These are phyloP conservation scores for Perca fluviatilis DNA, from an alignment of 2,113 vertebrate species.

Conservation along the genomic window DNA sequence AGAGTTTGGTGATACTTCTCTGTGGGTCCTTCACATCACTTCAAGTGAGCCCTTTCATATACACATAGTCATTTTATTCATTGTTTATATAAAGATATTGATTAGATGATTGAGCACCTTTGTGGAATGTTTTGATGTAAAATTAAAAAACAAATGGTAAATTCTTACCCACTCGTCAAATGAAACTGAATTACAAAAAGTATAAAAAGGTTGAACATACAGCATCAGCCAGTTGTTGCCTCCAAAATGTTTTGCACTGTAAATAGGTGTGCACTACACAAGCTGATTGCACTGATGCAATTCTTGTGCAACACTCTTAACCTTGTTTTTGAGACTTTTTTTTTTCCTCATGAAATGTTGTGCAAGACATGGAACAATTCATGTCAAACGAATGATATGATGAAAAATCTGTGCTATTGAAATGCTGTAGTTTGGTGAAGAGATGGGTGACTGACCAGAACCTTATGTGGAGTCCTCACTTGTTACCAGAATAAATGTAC, in stretches of 20 bases:
- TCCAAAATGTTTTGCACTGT: background rate
- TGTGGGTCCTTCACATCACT: background rate
- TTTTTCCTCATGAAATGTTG: background rate
- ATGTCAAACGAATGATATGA: background rate
- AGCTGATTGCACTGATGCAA: background rate
- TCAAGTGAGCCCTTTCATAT: background rate
- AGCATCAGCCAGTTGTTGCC: background rate
- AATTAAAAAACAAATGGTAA: background rate
- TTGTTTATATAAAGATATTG: background rate
- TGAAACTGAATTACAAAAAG: background rate
- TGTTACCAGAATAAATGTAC: conserved; percentile 6
- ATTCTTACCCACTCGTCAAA: background rate
- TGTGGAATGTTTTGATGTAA: background rate
- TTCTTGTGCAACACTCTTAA: background rate
- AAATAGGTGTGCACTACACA: background rate
- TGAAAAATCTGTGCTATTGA: background rate
- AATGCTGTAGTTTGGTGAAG: background rate
- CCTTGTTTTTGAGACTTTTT: background rate
- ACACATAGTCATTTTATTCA: background rate
- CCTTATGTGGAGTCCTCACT: background rate
- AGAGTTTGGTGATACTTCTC: background rate
- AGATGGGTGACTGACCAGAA: background rate
- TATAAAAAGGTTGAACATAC: background rate
- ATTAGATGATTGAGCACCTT: background rate
- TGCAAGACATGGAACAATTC: background rate